Evolutionary conservation across 2,888 invertebrate species (phyloP), one percentile per base, ranked within the genome.

Genomic region (Ecliptopera silaceata): DNA sequence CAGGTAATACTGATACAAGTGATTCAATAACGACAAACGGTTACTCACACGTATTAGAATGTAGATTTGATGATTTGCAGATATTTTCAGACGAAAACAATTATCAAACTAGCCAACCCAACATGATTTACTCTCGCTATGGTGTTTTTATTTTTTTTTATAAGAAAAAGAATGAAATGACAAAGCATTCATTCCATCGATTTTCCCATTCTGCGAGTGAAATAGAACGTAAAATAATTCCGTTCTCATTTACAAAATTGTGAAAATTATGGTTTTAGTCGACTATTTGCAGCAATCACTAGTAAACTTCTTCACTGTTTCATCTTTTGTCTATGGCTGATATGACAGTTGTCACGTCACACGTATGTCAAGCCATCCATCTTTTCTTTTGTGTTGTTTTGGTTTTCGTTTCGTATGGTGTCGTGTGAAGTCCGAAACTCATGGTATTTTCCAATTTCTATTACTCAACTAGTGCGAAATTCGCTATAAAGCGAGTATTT

Each of bases 211-310:
- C n/a, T 17, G 47, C 15, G 1, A 13, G 15, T 52, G 12, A 3
- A 50, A 44, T 5, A 56, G 36, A 59, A 56, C 56, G 62, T 50
- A 44, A 44, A 31, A 4, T 22, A 10, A 36, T 20, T 10, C 29
- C 3, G 36, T 38, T 49, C 32, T 56, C 31, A 22, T 10, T 15
- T 50, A 38, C 22, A 38, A 45, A 45, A 41, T 2, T 0, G 31
- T 26, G 10, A 17, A 15, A 41, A 18, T 3, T 0, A 1, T 15
- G 1, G 11, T 8, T 56, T 56, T 60, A 54, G 53, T 56, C 56
- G 63, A 57, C 52, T 53, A 26, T 47, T 53, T 45, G 31, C 31
- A 18, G 52, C 36, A 47, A 50, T 45, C 57, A 43, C 61, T 59
- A 56, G 12, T 1, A 1, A 42, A 41, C 12, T 43, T 36, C 32